Evolutionary conservation across 2,113 vertebrate genomes (phyloP), one percentile per base, ranked within the genome.

Genomic region (Syngnathus floridae): DNA sequence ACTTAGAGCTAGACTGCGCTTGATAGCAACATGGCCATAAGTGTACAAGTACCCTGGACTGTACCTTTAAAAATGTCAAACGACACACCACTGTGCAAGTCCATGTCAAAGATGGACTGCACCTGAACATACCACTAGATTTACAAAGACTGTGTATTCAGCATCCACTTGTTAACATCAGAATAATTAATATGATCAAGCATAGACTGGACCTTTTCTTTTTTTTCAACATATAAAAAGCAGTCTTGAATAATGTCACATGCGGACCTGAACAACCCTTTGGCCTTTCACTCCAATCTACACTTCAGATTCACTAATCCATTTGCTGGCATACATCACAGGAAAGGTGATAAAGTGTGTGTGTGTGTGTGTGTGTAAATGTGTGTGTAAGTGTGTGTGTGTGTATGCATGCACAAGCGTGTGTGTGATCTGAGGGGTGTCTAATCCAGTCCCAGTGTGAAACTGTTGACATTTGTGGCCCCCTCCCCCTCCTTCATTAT

Each of bases 391-490:
- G 48, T 36, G 22, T 72, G 69, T 56, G 36, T 72, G 59, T 40
- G 48, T 35, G 22, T 71, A 67, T 56, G 31, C 45, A 63, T 10
- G 63, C 40, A 77, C 71, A 77, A 70, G 81, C 3, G 37, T 40
- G 71, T 88, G 90, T 88, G 87, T 83, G 89, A 90, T 72, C 76
- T 70, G 82, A 90, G 91, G 90, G 89, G 90, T 85, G 90, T 92
- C 91, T 98, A 98, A 98, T 97, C 96, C 95, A 99, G 95, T 99
- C 94, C 91, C 95, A 94, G 92, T 95, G 95, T 97, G 95, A 97
- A 97, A 97, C 94, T 98, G 96, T 98, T 98, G 96, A 98, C 97
- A 98, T 98, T 98, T 98, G 95, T 97, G 95, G 94, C 96, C 95
- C 93, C 95, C 96, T 96, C 93, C 89, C 94, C 93, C 91, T 75